phyloP scores from a whole-genome alignment of 2,888 invertebrate genomes.

The Netelia inedita region DNA sequence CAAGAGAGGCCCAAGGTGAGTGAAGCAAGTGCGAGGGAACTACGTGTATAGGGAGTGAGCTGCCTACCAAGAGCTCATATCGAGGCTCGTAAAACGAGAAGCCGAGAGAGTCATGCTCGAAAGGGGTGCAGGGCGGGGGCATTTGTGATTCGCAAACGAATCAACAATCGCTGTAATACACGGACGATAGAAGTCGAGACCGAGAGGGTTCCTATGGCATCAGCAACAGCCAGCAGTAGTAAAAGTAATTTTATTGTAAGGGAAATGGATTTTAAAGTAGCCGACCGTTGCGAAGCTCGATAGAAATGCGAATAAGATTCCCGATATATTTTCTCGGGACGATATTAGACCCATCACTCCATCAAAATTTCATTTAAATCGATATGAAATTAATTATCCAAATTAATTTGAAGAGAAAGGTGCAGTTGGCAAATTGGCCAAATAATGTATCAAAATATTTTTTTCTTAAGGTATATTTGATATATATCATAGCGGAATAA shows the following conservation, averaged over 20 bases:
- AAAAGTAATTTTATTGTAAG: constrained; percentile 59
- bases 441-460: background rate
- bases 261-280: constrained; percentile 55
- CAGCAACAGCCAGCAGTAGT: constrained; percentile 47
- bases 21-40: constrained; percentile 60
- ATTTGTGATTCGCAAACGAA: constrained; percentile 55
- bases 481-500: background rate
- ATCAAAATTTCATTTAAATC: background rate
- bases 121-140: background rate
- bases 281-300: constrained; percentile 19
- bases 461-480: background rate
- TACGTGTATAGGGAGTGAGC: background rate
- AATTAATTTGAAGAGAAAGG: background rate
- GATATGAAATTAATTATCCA: background rate
- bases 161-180: constrained; percentile 58
- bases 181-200: constrained; percentile 47
- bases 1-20: constrained; percentile 50
- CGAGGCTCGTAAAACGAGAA: constrained; percentile 64
- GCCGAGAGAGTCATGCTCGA: constrained; percentile 21
- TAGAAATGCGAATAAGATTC: constrained; percentile 4
- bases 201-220: constrained; percentile 45
- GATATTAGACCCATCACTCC: background rate
- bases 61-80: constrained; percentile 43
- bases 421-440: background rate
- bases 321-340: constrained; percentile 4